Base-by-base conservation (phyloP, 1,140 invertebrate genomes). In the Archegozetes longisetosus region DNA sequence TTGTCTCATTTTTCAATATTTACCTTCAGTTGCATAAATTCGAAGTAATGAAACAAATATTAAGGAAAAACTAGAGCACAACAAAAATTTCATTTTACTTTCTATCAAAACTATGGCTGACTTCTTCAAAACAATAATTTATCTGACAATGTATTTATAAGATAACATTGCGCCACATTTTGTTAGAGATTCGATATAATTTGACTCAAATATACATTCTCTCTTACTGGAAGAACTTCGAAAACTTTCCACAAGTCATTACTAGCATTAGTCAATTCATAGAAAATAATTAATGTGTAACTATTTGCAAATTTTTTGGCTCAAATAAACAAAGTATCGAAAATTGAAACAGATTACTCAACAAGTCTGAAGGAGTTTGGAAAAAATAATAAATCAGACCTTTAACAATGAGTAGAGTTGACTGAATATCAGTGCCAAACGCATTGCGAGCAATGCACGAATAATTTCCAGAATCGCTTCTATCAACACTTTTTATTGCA, bases 401-500 rank as follows among this genome's bases (percentile, higher is more conserved):
- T 46, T 58, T 58, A 28, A 58, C 48, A 12, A 27, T 12, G n/a
- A 58, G 25, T 17, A 50, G 9, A 13, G 57, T 49, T 26, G 46
- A 28, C 25, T 58, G 57, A 3, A 12, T 28, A 20, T 50, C 57
- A 3, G 40, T 20, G 1, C 47, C 48, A 28, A 32, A 29, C 17
- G 1, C 17, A 51, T 58, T 58, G 1, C 17, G 13, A 2, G 26
- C 57, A 3, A 51, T 1, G 50, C 57, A 58, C 23, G 57, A 50
- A 53, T 58, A 58, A 22, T 58, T 58, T 20, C n/a, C 57, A n/a
- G 57, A 49, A 53, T 58, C 57, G 1, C 1, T 6, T 20, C 13
- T 17, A 14, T 17, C n/a, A 28, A 58, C 24, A 25, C 49, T 29
- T 20, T 28, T 20, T 17, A 58, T 14, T 2, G 48, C 17, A 22